Evolutionary conservation across 2,888 invertebrate genomes (phyloP).

Genomic region (Cylindroiulus punctatus): DNA sequence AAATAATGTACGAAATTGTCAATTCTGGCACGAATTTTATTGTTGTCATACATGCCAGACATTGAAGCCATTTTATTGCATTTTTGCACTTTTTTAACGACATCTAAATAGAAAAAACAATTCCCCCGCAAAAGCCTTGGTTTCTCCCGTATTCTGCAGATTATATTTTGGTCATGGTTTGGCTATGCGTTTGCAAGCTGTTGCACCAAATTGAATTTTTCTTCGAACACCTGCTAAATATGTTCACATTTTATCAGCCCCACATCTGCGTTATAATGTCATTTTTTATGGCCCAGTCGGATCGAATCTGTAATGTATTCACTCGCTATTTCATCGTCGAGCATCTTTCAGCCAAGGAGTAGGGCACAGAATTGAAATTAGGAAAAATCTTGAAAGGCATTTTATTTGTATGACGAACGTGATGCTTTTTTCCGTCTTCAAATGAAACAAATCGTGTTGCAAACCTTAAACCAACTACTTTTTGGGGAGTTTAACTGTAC

Average conservation of each 20-base stretch:
- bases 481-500: too few species aligned
- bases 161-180: not conserved
- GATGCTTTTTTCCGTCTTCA: too few species aligned
- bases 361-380: too few species aligned
- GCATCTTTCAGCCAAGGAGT: not conserved
- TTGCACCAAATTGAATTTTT: constrained; percentile 22
- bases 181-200: constrained; percentile 3
- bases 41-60: not conserved
- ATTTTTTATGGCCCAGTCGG: not conserved
- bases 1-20: too few species aligned
- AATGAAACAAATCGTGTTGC: too few species aligned
- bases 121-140: not conserved
- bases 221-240: constrained; percentile 1
- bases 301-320: constrained; percentile 10
- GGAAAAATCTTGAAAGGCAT: too few species aligned
- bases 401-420: too few species aligned
- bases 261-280: not conserved
- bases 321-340: not conserved
- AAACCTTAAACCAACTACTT: too few species aligned
- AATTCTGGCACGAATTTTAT: too few species aligned
- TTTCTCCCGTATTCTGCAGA: not conserved
- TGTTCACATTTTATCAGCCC: not conserved
- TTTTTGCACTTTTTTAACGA: not conserved
- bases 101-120: not conserved
- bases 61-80: not conserved